Percentiles rank a stretch among this genome's conserved stretches.
Evolutionary conservation across 1,140 invertebrate species (phyloP).

Genomic region (Vanessa atalanta): DNA sequence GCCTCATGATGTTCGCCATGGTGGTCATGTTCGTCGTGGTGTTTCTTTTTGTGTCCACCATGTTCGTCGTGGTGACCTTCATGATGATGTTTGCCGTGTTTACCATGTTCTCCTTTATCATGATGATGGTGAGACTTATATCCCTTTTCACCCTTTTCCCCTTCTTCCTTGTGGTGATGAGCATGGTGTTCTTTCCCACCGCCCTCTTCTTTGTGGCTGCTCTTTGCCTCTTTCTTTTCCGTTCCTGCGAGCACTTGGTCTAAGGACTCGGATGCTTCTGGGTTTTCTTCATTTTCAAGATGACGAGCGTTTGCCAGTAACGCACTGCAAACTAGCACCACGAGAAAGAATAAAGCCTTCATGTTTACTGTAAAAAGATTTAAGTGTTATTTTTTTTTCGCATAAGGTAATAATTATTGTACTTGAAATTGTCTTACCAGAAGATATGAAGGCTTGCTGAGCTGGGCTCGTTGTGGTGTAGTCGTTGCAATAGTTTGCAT

Average conservation of each 20-base stretch:
- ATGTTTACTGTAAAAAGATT: constrained; percentile 57
- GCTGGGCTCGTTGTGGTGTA: constrained; percentile 60
- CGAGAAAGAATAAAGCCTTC: constrained; percentile 62
- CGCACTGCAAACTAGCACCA: constrained; percentile 51
- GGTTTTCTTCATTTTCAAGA: constrained; percentile 55
- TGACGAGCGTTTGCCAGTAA: constrained; percentile 55
- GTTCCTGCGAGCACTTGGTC: constrained; percentile 79
- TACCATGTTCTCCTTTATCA: constrained; percentile 86
- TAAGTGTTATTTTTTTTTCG: not conserved
- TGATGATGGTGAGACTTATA: constrained; percentile 85
- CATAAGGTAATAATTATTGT: not conserved
- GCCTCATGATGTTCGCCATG: constrained; percentile 87
- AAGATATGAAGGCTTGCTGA: constrained; percentile 48
- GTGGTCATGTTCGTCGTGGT: constrained; percentile 86
- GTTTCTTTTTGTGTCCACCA: constrained; percentile 87
- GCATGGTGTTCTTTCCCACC: constrained; percentile 84
- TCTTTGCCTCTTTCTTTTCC: constrained; percentile 77
- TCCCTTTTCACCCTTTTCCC: constrained; percentile 85
- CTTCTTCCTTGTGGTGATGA: constrained; percentile 84
- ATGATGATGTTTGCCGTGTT: constrained; percentile 87
- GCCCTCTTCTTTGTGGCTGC: constrained; percentile 81
- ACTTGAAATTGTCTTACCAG: constrained; percentile 40
- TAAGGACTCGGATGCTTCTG: constrained; percentile 31
- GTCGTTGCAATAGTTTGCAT: constrained; percentile 63
- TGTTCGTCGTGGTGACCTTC: constrained; percentile 87